Evolutionary conservation across 1,140 invertebrate genomes (phyloP), one percentile per base, ranked within the genome.

Genomic region (Philotrypesis tridentata): DNA sequence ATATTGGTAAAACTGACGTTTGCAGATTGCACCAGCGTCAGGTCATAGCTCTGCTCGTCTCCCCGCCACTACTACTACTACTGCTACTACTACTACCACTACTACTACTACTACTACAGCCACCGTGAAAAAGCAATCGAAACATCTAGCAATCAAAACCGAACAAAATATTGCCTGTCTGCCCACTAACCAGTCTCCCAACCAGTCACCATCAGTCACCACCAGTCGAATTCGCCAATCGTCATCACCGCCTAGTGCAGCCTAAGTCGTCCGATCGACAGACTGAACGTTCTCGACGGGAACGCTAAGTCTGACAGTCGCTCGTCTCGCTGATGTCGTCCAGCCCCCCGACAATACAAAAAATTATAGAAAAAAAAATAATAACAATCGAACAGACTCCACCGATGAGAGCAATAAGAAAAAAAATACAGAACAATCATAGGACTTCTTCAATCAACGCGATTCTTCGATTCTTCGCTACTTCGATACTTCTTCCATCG

Each of bases 151-250:
- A 88, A 88, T 86, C 86, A 86, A 89, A 89, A 89, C 86, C 86
- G 86, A 90, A 89, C 87, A 89, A 89, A 86, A 86, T 87, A 87
- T 90, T 88, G 90, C 89, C 90, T 92, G 91, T 88, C 91, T 91
- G 90, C 90, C 91, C 90, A 91, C 89, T 92, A 91, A 91, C 88
- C 89, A 90, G 90, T 90, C 91, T 91, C 91, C 90, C 88, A 91
- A 88, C 91, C 90, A 77, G 80, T 82, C 74, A 77, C 74, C 91
- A 91, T 91, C 90, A 91, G 90, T 90, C 91, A 91, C 90, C 91
- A 92, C 88, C 88, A 82, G 80, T 82, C 65, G 73, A 76, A 70
- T 9, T 75, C 61, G 80, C 23, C 73, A 77, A 70, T 71, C 80
- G 78, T 82, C 83, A 88, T 89, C 89, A 89, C 87, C 89, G 84